Conservation (phyloP, 2,888 invertebrate genomes). For the Melolontha melolontha region DNA sequence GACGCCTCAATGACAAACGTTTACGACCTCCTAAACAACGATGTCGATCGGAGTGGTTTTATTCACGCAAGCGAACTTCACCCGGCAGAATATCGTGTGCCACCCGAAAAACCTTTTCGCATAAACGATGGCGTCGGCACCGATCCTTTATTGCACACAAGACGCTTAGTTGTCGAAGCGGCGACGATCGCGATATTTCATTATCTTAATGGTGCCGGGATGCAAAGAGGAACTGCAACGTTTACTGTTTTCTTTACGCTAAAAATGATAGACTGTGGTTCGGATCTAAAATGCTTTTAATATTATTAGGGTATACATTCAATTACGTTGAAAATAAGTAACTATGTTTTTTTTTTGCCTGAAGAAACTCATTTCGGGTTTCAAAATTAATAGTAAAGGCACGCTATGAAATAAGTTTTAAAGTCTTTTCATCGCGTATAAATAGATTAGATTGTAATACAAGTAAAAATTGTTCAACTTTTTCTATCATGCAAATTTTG, state of each 20-base stretch:
- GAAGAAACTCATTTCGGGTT: too few species aligned
- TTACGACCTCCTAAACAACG: slow-evolving; percentile 24
- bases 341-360: too few species aligned
- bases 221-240: slow-evolving; percentile 12
- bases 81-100: neutral
- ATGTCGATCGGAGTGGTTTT: slow-evolving; percentile 24
- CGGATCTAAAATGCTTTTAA: neutral
- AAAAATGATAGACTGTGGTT: neutral
- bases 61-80: slow-evolving; percentile 28
- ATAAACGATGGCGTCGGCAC: slow-evolving; percentile 19
- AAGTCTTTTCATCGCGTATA: too few species aligned
- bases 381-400: too few species aligned
- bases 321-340: neutral
- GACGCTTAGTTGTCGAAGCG: slow-evolving; percentile 10
- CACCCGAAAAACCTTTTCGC: slow-evolving; percentile 13
- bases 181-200: slow-evolving; percentile 22
- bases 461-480: too few species aligned
- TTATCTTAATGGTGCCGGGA: slow-evolving; percentile 21
- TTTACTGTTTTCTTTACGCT: slow-evolving; percentile 5
- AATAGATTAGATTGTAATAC: too few species aligned
- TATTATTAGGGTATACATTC: neutral
- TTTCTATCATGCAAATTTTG: too few species aligned
- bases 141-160: slow-evolving; percentile 2
- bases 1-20: slow-evolving; percentile 22
- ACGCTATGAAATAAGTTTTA: too few species aligned